Percentiles rank a stretch among this genome's conserved stretches.
These are phyloP conservation scores for Melitaea athalia DNA, from an alignment of 2,888 invertebrate genomes.

Conservation along the genomic window DNA sequence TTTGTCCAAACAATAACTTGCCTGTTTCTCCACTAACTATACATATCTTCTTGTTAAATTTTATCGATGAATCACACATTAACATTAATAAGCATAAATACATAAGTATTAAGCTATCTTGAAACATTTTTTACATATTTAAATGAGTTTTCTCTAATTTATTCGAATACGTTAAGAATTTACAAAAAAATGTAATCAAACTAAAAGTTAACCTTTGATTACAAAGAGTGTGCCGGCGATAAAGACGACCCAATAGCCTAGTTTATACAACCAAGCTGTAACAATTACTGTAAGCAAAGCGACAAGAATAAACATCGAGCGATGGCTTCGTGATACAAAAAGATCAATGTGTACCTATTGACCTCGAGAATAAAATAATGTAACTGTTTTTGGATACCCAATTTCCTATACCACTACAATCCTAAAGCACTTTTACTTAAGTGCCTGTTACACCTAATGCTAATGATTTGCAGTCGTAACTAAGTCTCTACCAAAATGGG, in stretches of 20 bases:
- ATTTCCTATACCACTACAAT: conserved; percentile 19
- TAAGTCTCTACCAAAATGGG: conserved; percentile 42
- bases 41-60: background rate
- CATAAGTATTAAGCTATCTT: no score
- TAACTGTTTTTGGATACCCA: conserved; percentile 58
- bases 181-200: background rate
- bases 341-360: conserved; percentile 16
- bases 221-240: background rate
- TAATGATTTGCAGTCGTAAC: conserved; percentile 1
- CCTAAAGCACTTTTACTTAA: background rate
- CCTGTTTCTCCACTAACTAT: background rate
- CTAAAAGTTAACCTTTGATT: background rate
- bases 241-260: conserved; percentile 4
- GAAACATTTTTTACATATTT: background rate
- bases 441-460: conserved; percentile 2
- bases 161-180: background rate
- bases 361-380: conserved; percentile 49
- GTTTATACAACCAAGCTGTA: conserved; percentile 3
- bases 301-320: conserved; percentile 3
- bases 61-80: background rate
- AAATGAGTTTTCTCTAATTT: no score
- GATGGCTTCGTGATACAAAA: conserved; percentile 23
- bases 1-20: background rate
- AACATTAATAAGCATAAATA: background rate
- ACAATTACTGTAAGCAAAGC: conserved; percentile 26